These are phyloP conservation scores for Hydrochoerus hydrochaeris DNA, from an alignment of 2,113 vertebrate species.

Conservation along the genomic window DNA sequence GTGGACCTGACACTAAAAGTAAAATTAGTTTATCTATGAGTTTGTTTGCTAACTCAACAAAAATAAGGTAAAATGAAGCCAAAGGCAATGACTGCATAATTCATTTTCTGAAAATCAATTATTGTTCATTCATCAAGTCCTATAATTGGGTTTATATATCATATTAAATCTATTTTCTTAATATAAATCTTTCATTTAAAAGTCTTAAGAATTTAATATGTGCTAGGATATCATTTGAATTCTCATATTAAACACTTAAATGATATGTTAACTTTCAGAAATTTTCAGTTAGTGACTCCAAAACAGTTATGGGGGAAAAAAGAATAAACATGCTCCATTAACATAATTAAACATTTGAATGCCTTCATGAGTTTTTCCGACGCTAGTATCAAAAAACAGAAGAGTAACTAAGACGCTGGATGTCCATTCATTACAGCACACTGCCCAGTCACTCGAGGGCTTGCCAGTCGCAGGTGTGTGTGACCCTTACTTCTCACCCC, in stretches of 20 bases:
- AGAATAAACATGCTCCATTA: not conserved
- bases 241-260: not conserved
- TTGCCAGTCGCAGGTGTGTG: no score
- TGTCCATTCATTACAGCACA: not conserved
- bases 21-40: not conserved
- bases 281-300: not conserved
- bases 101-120: not conserved
- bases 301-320: not conserved
- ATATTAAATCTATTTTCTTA: not conserved
- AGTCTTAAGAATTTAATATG: not conserved
- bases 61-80: not conserved
- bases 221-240: not conserved
- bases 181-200: not conserved
- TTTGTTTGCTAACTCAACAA: not conserved
- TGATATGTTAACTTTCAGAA: not conserved
- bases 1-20: not conserved
- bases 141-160: not conserved
- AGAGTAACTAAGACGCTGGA: no score
- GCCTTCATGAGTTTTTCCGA: not conserved
- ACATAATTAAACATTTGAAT: not conserved
- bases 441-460: not conserved
- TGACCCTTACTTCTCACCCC: not conserved
- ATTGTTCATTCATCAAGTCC: not conserved
- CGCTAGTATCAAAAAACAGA: not conserved
- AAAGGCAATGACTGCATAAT: not conserved